Evolutionary conservation across 2,797 vertebrate species (phyloP).

Genomic region (Meda fulgida): DNA sequence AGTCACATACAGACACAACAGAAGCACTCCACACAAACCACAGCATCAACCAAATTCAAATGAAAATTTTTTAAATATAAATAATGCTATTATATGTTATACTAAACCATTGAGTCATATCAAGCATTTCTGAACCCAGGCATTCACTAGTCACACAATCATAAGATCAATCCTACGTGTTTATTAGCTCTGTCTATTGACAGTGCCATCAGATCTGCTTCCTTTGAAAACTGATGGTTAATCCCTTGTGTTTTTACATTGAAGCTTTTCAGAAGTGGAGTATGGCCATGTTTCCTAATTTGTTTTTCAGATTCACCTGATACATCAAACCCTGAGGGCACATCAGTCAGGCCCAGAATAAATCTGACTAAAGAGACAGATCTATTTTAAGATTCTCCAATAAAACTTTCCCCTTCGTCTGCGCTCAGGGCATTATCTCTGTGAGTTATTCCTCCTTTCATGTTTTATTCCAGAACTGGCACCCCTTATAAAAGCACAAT

Average conservation of each 20-base stretch:
- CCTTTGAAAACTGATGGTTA: slow-evolving; percentile 7
- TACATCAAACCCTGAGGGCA: slow-evolving; percentile 22
- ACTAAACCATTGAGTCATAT: slow-evolving; percentile 41
- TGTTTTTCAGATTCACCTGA: slow-evolving; percentile 36
- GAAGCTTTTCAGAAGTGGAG: slow-evolving; percentile 1
- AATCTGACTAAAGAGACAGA: slow-evolving; percentile 37
- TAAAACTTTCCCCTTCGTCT: slow-evolving; percentile 6
- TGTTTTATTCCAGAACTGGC: slow-evolving; percentile 46
- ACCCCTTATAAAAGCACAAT: slow-evolving; percentile 42
- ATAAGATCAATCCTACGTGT: slow-evolving; percentile 19
- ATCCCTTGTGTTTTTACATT: slow-evolving; percentile 27
- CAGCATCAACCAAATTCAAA: slow-evolving; percentile 29
- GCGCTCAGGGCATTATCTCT: slow-evolving; percentile 42
- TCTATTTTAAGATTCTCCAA: slow-evolving; percentile 36
- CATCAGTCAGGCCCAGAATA: slow-evolving; percentile 53
- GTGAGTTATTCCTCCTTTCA: slow-evolving; percentile 50
- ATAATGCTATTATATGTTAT: slow-evolving; percentile 44
- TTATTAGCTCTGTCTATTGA: slow-evolving; percentile 29
- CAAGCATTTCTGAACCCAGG: slow-evolving; percentile 37
- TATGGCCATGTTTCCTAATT: slow-evolving; percentile 39
- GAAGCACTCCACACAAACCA: slow-evolving; percentile 60
- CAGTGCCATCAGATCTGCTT: slow-evolving; percentile 38
- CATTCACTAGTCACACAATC: slow-evolving; percentile 28
- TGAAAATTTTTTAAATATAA: slow-evolving; percentile 45
- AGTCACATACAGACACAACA: slow-evolving; percentile 65